These are phyloP conservation scores for Cantharis rustica DNA, from an alignment of 2,888 invertebrate genomes.

Conservation along the genomic window DNA sequence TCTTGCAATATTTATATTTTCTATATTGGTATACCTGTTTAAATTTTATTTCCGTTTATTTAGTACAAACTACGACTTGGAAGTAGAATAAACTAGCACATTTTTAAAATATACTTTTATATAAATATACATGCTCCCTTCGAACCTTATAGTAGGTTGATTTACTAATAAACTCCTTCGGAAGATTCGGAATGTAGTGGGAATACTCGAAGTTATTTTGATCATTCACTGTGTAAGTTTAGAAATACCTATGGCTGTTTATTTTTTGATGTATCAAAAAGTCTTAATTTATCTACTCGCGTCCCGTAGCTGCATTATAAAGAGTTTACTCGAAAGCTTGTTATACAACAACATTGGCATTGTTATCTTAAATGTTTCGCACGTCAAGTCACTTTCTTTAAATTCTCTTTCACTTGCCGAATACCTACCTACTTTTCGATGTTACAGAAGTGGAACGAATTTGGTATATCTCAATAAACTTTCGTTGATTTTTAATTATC, in stretches of 20 bases:
- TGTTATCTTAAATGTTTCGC: background rate
- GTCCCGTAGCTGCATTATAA: background rate
- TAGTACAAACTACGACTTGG: background rate
- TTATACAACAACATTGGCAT: background rate
- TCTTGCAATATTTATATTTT: background rate
- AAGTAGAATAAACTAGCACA: background rate
- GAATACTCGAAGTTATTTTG: constrained; percentile 34
- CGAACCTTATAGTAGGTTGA: background rate
- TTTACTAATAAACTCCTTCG: constrained; percentile 14
- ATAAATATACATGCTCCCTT: background rate
- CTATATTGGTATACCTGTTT: background rate
- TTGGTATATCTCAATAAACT: background rate
- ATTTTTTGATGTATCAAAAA: constrained; percentile 3
- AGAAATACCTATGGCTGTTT: constrained; percentile 30
- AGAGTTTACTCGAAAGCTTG: too few species aligned
- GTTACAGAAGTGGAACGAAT: background rate
- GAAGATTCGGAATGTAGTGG: constrained; percentile 24
- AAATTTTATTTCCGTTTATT: constrained; percentile 2
- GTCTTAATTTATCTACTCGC: background rate
- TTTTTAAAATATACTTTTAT: background rate
- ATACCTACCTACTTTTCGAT: background rate
- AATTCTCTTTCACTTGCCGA: background rate
- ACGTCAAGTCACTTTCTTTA: background rate
- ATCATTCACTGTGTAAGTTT: constrained; percentile 33
- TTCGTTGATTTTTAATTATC: background rate